Conservation (phyloP, 2,797 vertebrate genomes). For the Enteromius anoplus region DNA sequence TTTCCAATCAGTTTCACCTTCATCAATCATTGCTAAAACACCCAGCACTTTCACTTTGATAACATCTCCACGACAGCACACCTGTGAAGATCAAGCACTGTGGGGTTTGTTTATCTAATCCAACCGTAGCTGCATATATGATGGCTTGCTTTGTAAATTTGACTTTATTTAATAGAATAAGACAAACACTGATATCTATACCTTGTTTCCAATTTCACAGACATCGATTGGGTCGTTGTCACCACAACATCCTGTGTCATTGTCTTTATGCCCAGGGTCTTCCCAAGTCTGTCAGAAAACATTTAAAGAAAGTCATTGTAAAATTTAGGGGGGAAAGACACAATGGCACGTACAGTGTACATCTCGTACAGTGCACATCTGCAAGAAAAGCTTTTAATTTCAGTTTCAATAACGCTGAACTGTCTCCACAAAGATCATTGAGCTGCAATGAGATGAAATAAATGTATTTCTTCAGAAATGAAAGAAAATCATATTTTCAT, state of each 20-base stretch:
- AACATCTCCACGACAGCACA: constrained; percentile 90
- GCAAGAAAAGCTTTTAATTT: background rate
- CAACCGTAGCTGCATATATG: background rate
- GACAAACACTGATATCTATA: constrained; percentile 63
- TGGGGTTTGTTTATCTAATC: background rate
- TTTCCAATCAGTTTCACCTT: constrained; percentile 99
- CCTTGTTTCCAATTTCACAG: constrained; percentile 96
- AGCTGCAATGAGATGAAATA: background rate
- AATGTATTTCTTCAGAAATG: background rate
- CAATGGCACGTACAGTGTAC: background rate
- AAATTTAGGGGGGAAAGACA: background rate
- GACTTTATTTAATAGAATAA: background rate
- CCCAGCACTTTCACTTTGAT: constrained; percentile 92
- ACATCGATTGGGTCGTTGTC: constrained; percentile 99
- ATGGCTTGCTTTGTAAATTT: background rate
- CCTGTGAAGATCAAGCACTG: constrained; percentile 68
- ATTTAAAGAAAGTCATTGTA: background rate
- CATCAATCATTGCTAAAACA: constrained; percentile 94
- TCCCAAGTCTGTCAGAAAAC: constrained; percentile 88
- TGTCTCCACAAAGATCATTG: background rate
- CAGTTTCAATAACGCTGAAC: background rate
- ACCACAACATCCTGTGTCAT: constrained; percentile 87
- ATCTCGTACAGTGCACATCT: background rate
- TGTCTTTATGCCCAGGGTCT: constrained; percentile 90
- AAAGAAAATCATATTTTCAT: background rate